Conservation (phyloP, 2,797 vertebrate genomes). For the Calcarius lapponicus region DNA sequence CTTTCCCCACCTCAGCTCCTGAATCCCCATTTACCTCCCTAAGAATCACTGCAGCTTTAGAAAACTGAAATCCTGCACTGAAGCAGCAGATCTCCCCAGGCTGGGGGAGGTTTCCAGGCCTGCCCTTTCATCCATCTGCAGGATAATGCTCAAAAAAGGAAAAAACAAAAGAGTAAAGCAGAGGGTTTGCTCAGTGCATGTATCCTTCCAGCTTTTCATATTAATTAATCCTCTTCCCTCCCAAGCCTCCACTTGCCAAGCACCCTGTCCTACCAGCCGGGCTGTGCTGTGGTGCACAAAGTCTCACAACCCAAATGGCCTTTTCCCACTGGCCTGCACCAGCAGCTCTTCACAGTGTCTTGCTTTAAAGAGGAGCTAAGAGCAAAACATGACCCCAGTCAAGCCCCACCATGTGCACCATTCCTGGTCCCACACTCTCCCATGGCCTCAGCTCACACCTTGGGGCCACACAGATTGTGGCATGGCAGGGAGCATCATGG, state of each 20-base stretch:
- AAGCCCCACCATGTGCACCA: accelerated
- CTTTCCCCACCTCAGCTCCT: background rate
- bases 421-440: background rate
- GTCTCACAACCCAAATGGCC: background rate
- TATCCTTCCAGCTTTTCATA: background rate
- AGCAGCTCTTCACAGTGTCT: background rate
- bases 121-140: background rate
- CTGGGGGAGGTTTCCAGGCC: background rate
- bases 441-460: background rate
- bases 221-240: background rate
- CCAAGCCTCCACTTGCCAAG: background rate
- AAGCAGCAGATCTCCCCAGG: background rate
- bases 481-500: accelerated
- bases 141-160: constrained; percentile 13
- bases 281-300: background rate
- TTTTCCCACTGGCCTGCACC: background rate
- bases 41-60: background rate
- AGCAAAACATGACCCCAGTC: background rate
- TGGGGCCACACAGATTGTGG: background rate
- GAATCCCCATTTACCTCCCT: background rate
- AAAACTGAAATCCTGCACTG: background rate
- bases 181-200: background rate
- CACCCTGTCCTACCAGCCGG: background rate
- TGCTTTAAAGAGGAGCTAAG: background rate
- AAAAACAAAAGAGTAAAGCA: background rate